Evolutionary conservation across 2,888 invertebrate species (phyloP).

Genomic region (Epirrhoe tristata): DNA sequence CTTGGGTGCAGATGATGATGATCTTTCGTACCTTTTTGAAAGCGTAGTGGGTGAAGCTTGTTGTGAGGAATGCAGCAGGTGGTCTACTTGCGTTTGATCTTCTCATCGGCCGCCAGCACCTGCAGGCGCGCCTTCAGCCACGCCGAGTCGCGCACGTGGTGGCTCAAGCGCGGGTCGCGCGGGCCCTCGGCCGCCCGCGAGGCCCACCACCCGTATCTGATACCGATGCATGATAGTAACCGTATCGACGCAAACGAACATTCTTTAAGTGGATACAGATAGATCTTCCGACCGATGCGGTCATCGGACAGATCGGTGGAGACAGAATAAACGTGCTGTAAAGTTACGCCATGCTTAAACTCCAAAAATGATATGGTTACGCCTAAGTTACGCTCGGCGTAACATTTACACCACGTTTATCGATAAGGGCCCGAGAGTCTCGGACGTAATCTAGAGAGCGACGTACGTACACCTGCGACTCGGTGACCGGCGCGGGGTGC

Average conservation of each 20-base stretch:
- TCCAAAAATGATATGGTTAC: too few relatives aligned
- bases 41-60: background rate
- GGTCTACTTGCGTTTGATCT: conserved; percentile 20
- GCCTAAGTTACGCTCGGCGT: too few relatives aligned
- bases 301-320: too few relatives aligned
- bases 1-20: too few relatives aligned
- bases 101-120: conserved; percentile 63
- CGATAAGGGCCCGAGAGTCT: too few relatives aligned
- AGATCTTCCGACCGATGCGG: too few relatives aligned
- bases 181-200: conserved; percentile 40
- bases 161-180: conserved; percentile 63
- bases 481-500: conserved; percentile 55
- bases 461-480: conserved; percentile 47
- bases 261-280: background rate
- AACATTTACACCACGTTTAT: too few relatives aligned
- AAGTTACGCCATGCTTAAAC: too few relatives aligned
- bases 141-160: conserved; percentile 77
- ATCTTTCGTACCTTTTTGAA: background rate
- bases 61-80: background rate
- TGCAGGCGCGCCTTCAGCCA: conserved; percentile 74
- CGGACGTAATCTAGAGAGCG: conserved; percentile 22
- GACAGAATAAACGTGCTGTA: too few relatives aligned
- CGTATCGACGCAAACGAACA: background rate
- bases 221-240: background rate
- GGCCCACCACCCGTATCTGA: conserved; percentile 72